These are phyloP conservation scores for Artemisiospiza belli DNA, from an alignment of 2,113 vertebrate species.

Conservation along the genomic window DNA sequence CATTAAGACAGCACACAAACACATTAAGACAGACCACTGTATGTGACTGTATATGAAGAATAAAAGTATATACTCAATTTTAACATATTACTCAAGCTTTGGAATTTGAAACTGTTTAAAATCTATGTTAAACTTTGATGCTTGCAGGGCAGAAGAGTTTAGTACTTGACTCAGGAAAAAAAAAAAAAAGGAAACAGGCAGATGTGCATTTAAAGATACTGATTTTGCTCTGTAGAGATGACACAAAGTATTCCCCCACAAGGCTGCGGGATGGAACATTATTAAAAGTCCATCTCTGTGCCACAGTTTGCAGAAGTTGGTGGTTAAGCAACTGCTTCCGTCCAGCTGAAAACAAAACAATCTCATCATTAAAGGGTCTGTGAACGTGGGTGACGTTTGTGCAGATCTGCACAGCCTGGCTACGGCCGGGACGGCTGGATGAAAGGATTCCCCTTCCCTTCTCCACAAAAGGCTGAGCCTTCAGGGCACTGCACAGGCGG, in stretches of 20 bases:
- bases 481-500: rapidly evolving
- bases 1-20: not conserved
- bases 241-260: not conserved
- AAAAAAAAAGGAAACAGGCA: not conserved
- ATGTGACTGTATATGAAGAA: not conserved
- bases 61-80: not conserved
- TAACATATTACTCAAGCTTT: not conserved
- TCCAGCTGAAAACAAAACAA: not conserved
- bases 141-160: not conserved
- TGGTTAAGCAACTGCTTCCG: not conserved
- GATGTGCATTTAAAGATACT: not conserved
- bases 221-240: too few relatives aligned
- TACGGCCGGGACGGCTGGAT: rapidly evolving
- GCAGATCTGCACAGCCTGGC: too few relatives aligned
- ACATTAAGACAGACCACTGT: not conserved
- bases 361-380: not conserved
- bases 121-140: not conserved
- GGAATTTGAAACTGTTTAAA: not conserved
- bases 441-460: not conserved
- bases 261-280: not conserved
- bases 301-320: not conserved
- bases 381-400: not conserved
- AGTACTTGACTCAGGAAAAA: not conserved
- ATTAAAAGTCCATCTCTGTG: not conserved
- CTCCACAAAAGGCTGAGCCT: not conserved